Evolutionary conservation across 2,888 invertebrate species (phyloP).

Genomic region (Synergus umbraculus): DNA sequence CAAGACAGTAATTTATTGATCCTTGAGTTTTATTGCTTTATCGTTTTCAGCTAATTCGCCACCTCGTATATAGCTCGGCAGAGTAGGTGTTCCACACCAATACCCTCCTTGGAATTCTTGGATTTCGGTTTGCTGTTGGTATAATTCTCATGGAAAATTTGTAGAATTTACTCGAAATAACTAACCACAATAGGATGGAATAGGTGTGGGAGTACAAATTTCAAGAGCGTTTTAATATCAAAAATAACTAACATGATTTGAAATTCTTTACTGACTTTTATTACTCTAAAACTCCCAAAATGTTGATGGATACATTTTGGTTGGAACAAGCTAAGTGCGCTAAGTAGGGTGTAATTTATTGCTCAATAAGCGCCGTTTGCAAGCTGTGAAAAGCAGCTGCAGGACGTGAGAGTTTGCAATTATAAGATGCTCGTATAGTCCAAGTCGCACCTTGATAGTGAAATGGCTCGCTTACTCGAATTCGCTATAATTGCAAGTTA

Average conservation of each 20-base stretch:
- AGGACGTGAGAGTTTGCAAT: conserved; percentile 23
- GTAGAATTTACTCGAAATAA: background rate
- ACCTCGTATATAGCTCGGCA: background rate
- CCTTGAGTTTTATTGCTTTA: no score
- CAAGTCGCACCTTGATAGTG: conserved; percentile 12
- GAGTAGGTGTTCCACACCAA: background rate
- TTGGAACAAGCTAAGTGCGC: no score
- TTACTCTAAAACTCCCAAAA: no score
- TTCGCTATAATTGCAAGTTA: background rate
- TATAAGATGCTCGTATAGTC: background rate
- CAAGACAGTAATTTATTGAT: no score
- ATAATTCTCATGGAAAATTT: conserved; percentile 5
- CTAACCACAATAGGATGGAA: background rate
- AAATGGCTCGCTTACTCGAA: background rate
- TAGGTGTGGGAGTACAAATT: background rate
- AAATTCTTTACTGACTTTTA: no score
- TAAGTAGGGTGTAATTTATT: background rate
- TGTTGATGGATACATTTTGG: no score
- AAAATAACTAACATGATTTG: no score
- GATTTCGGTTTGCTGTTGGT: conserved; percentile 16
- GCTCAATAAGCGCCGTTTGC: conserved; percentile 28
- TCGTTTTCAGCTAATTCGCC: background rate
- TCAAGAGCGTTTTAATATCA: no score
- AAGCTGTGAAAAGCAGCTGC: conserved; percentile 24
- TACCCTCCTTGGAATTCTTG: conserved; percentile 18